These are phyloP conservation scores for Drosophila hamatofila DNA, from an alignment of 2,888 invertebrate species.

Conservation along the genomic window DNA sequence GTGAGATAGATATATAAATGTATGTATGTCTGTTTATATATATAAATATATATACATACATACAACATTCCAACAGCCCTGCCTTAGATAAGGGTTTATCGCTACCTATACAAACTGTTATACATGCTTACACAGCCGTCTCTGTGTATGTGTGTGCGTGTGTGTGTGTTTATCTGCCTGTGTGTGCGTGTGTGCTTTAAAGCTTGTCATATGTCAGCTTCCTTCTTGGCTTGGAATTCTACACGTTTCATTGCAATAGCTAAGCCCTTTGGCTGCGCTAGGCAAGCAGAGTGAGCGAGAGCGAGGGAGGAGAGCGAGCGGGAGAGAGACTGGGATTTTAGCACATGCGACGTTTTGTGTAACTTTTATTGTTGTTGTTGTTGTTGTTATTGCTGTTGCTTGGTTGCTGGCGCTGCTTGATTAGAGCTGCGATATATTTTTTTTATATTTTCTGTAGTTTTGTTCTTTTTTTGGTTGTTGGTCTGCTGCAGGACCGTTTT, in stretches of 20 bases:
- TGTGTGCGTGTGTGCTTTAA: slow-evolving; percentile 35
- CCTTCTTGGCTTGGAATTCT: slow-evolving; percentile 49
- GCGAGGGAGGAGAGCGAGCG: background rate
- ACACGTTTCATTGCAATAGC: slow-evolving; percentile 29
- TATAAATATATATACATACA: background rate
- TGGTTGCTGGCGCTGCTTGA: slow-evolving; percentile 29
- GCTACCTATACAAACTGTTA: slow-evolving; percentile 21
- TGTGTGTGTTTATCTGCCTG: background rate
- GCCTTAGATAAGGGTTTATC: slow-evolving; percentile 57
- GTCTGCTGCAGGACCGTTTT: slow-evolving; percentile 6
- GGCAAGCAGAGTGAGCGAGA: background rate
- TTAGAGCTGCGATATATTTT: slow-evolving; percentile 25
- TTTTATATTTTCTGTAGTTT: background rate
- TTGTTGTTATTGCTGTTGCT: background rate
- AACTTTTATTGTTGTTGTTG: slow-evolving; percentile 14
- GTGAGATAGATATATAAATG: background rate
- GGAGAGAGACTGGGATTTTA: background rate
- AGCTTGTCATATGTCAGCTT: slow-evolving; percentile 55
- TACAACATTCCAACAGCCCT: slow-evolving; percentile 49
- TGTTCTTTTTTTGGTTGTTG: background rate
- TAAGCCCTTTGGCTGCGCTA: slow-evolving; percentile 16
- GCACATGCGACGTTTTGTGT: slow-evolving; percentile 31
- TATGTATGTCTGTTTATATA: background rate
- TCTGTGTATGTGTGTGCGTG: background rate
- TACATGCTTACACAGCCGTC: background rate